Evolutionary conservation across 2,113 vertebrate genomes (phyloP).

Genomic region (Laterallus jamaicensis): DNA sequence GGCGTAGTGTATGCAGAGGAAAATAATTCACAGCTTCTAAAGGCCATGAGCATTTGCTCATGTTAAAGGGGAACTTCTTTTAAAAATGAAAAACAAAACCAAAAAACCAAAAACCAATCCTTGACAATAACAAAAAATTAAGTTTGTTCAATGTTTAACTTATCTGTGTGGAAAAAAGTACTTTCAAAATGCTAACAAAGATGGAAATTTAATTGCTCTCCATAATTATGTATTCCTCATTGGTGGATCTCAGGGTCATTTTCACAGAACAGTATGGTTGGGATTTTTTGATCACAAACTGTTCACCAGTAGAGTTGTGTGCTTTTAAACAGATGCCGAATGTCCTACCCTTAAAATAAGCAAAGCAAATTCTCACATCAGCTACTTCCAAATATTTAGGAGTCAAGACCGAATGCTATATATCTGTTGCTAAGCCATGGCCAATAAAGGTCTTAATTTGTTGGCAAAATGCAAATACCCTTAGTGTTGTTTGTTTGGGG

Average conservation of each 20-base stretch:
- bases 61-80: neutral
- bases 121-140: neutral
- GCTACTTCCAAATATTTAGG: neutral
- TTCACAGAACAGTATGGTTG: neutral
- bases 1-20: neutral
- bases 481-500: too few species aligned
- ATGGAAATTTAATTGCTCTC: slow-evolving; percentile 54
- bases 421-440: neutral
- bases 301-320: neutral
- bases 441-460: neutral
- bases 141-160: neutral
- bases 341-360: neutral
- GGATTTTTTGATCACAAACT: neutral
- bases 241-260: neutral
- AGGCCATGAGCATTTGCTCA: neutral
- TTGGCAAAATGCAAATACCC: too few species aligned
- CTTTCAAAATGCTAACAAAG: slow-evolving; percentile 5
- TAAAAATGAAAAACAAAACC: too few species aligned
- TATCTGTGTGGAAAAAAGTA: neutral
- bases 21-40: neutral
- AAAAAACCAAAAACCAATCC: too few species aligned
- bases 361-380: neutral
- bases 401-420: neutral
- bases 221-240: slow-evolving; percentile 28
- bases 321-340: neutral